Conservation (phyloP, 1,140 invertebrate genomes). For the Lordiphosa clarofinis region DNA sequence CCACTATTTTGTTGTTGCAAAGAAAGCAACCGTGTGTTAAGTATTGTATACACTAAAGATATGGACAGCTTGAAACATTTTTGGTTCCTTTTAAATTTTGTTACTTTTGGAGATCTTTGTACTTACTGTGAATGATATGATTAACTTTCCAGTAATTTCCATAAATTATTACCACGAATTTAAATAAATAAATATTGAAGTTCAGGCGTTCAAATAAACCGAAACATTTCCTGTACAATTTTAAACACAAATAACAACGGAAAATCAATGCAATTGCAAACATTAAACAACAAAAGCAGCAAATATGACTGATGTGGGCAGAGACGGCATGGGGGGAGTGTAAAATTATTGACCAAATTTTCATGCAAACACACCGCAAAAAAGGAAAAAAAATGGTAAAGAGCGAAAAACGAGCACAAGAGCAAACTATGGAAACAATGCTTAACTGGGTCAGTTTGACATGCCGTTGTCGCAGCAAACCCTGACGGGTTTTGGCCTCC, state of each 20-base stretch:
- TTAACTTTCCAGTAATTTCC: conserved; percentile 22
- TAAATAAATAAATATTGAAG: conserved; percentile 12
- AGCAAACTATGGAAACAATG: conserved; percentile 58
- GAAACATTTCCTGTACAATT: conserved; percentile 35
- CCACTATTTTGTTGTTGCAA: no score
- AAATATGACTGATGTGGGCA: conserved; percentile 51
- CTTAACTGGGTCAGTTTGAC: conserved; percentile 75
- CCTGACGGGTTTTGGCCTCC: conserved; percentile 36
- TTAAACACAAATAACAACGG: conserved; percentile 50
- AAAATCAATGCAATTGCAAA: conserved; percentile 72
- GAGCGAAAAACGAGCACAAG: conserved; percentile 55
- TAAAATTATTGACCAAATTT: conserved; percentile 77
- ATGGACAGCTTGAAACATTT: no score
- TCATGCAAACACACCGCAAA: conserved; percentile 65
- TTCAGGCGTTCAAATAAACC: conserved; percentile 1
- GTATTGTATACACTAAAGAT: no score
- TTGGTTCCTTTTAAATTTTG: no score
- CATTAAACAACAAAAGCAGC: conserved; percentile 44
- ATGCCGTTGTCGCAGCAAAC: conserved; percentile 67
- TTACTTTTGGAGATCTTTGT: no score
- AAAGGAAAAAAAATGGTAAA: conserved; percentile 1
- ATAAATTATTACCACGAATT: conserved; percentile 8
- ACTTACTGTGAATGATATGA: not conserved
- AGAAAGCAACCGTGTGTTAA: no score
- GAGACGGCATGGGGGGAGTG: conserved; percentile 1